Percentiles rank a stretch among this genome's conserved stretches.
phyloP scores from a whole-genome alignment of 2,888 invertebrate genomes.

The Ashinkailepas kermadecensis region DNA sequence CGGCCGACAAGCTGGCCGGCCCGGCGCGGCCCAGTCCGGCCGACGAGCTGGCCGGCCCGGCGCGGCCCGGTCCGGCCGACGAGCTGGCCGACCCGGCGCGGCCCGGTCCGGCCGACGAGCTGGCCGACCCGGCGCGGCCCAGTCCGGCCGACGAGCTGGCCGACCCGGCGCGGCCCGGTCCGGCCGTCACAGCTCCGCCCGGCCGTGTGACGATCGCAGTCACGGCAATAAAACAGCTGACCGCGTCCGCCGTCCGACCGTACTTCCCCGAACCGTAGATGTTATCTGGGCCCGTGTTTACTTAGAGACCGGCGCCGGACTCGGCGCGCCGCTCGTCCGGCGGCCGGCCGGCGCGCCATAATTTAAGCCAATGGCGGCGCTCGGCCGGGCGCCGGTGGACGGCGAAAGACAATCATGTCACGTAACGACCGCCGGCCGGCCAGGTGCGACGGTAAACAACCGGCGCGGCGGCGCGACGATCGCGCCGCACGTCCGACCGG shows the following conservation, averaged over 20 bases:
- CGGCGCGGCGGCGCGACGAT: not conserved
- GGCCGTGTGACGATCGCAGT: too few species aligned
- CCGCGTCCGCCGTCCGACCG: not conserved
- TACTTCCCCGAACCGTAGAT: slow-evolving; percentile 14
- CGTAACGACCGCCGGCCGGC: not conserved
- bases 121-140: not conserved
- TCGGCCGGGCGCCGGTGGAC: not conserved
- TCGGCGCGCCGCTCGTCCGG: not conserved
- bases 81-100: not conserved
- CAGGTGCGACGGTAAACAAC: slow-evolving; percentile 17
- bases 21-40: not conserved
- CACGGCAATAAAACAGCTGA: slow-evolving; percentile 14
- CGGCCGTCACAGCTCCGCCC: too few species aligned
- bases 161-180: too few species aligned
- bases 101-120: not conserved
- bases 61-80: not conserved
- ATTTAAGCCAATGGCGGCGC: not conserved
- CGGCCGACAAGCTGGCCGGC: not conserved
- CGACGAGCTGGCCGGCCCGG: not conserved
- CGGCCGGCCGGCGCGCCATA: not conserved
- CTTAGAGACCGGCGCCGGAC: slow-evolving; percentile 13
- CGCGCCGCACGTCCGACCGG: too few species aligned
- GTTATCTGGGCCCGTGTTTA: slow-evolving; percentile 6
- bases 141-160: too few species aligned
- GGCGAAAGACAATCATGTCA: slow-evolving; percentile 14